Evolutionary conservation across 2,888 invertebrate genomes (phyloP).

Genomic region (Melitaea athalia): DNA sequence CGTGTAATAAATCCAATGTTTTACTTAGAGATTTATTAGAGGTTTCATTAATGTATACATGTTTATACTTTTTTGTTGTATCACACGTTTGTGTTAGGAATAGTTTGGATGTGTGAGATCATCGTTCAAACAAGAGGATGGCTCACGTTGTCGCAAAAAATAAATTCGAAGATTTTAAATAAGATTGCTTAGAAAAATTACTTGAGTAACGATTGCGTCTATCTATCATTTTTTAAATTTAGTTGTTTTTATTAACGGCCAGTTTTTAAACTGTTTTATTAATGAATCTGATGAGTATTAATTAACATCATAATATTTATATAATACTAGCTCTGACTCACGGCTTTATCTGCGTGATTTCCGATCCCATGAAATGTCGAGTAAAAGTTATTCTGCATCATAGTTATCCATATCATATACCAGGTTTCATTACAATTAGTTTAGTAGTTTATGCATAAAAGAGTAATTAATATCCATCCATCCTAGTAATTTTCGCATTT

Average conservation of each 20-base stretch:
- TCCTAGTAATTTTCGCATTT: no score
- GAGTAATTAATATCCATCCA: no score
- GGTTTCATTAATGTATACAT: neutral
- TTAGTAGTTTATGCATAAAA: no score
- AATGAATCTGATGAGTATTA: no score
- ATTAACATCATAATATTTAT: no score
- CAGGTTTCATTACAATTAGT: no score
- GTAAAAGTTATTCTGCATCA: no score
- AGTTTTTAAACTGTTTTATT: neutral
- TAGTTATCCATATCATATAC: no score
- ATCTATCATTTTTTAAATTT: neutral
- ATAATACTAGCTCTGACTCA: no score
- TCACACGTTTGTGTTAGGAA: neutral
- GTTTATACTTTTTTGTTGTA: neutral
- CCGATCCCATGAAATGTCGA: no score
- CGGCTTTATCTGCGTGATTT: no score
- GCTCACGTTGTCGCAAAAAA: neutral
- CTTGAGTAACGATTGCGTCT: neutral
- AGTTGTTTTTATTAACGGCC: neutral
- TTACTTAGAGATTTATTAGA: neutral
- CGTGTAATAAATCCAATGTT: neutral
- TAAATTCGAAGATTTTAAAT: neutral
- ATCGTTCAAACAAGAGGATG: slow-evolving; percentile 1
- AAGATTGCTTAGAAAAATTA: neutral
- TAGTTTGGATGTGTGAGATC: slow-evolving; percentile 5